Conservation (phyloP, 1,140 invertebrate species). For the Drosophila virilis region DNA sequence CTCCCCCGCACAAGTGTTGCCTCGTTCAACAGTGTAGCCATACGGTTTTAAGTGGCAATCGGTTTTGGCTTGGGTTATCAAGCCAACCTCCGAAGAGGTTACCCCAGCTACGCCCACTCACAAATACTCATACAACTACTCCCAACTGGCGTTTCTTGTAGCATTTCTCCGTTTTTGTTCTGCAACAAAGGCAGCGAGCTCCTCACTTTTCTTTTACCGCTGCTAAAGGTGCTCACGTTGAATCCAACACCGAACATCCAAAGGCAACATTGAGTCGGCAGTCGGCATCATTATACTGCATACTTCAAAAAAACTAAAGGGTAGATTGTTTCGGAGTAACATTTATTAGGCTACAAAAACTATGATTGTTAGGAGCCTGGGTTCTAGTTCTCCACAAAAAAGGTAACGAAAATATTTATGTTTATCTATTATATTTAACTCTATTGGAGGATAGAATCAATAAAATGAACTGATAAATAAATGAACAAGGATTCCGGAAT, state of each 20-base stretch:
- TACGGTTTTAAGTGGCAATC: conserved; percentile 74
- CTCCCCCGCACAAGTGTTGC: conserved; percentile 25
- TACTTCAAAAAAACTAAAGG: neutral
- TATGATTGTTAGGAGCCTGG: too few species aligned
- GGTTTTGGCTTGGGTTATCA: conserved; percentile 70
- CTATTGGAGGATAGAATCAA: too few species aligned
- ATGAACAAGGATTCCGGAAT: too few species aligned
- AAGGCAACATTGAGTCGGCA: conserved; percentile 30
- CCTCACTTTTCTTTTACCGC: conserved; percentile 32
- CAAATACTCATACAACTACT: neutral
- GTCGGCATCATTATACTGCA: conserved; percentile 35
- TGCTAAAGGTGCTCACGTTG: conserved; percentile 43
- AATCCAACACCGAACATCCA: conserved; percentile 40
- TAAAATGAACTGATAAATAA: too few species aligned
- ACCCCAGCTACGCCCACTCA: conserved; percentile 14
- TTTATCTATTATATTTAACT: too few species aligned
- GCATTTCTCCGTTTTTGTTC: conserved; percentile 56
- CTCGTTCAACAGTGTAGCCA: conserved; percentile 53
- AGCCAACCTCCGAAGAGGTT: conserved; percentile 43
- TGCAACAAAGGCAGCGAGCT: conserved; percentile 23
- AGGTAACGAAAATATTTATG: too few species aligned
- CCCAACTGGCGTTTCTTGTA: conserved; percentile 40
- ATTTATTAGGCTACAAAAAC: neutral
- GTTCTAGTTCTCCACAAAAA: too few species aligned
- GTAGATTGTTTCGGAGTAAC: neutral